Evolutionary conservation across 1,140 invertebrate genomes (phyloP).

Genomic region (Luehdorfia chinensis): DNA sequence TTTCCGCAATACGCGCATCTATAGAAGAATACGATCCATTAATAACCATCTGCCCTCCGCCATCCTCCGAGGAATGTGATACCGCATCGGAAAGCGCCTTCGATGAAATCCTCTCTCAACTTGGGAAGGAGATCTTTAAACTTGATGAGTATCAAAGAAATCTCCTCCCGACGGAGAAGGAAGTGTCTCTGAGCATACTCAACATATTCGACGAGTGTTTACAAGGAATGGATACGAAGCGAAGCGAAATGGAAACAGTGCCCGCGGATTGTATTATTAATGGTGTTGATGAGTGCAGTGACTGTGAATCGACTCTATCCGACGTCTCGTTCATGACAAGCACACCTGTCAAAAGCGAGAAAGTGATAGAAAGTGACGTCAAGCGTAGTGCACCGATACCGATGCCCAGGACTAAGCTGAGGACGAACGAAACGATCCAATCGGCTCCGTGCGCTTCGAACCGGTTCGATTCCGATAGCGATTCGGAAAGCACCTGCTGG

Average conservation of each 20-base stretch:
- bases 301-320: conserved; percentile 44
- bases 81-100: conserved; percentile 58
- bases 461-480: conserved; percentile 37
- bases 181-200: conserved; percentile 60
- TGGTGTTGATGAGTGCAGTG: conserved; percentile 44
- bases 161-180: conserved; percentile 45
- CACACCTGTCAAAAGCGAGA: conserved; percentile 42
- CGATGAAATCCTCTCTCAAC: conserved; percentile 68
- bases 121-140: conserved; percentile 70
- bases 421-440: conserved; percentile 39
- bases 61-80: conserved; percentile 26
- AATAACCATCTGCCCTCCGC: conserved; percentile 32
- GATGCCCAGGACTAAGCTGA: conserved; percentile 55
- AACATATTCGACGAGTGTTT: conserved; percentile 72
- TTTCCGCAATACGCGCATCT: conserved; percentile 48
- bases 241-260: conserved; percentile 28
- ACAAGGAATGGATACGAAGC: conserved; percentile 36
- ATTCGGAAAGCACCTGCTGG: conserved; percentile 65
- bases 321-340: conserved; percentile 50
- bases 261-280: conserved; percentile 30
- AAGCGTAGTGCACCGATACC: conserved; percentile 34
- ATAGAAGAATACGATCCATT: conserved; percentile 72
- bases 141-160: conserved; percentile 68
- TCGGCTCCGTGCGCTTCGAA: conserved; percentile 25
- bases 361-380: conserved; percentile 33